Percentiles rank a stretch among this genome's conserved stretches.
Conservation (phyloP, 2,797 vertebrate genomes). For the Artibeus lituratus region DNA sequence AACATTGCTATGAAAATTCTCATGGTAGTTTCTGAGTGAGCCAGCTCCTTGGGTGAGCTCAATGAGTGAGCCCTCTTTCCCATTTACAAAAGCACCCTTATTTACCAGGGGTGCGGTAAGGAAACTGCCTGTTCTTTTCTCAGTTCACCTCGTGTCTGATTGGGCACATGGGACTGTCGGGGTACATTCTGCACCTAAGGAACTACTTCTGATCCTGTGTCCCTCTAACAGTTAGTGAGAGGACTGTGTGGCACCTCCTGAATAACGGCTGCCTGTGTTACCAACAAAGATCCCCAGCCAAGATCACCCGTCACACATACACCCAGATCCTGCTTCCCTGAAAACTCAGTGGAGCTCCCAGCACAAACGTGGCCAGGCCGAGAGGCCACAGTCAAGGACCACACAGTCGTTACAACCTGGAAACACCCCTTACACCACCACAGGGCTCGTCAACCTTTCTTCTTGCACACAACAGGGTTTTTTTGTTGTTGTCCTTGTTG, state of each 20-base stretch:
- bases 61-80: neutral
- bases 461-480: neutral
- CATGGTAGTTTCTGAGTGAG: neutral
- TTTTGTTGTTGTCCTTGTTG: neutral
- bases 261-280: neutral
- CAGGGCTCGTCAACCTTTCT: neutral
- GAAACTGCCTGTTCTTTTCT: neutral
- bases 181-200: neutral
- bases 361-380: too few species aligned
- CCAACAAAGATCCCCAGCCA: neutral
- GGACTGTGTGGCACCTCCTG: fast-evolving
- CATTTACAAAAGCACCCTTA: neutral
- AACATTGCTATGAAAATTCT: neutral
- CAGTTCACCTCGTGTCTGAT: neutral
- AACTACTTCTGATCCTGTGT: neutral
- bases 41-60: too few species aligned
- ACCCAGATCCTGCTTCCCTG: neutral
- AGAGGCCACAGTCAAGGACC: neutral
- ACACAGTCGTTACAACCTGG: neutral
- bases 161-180: fast-evolving
- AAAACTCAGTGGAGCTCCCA: fast-evolving
- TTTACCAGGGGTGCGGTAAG: neutral
- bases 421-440: neutral
- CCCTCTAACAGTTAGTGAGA: neutral
- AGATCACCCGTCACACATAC: fast-evolving